Conservation (phyloP, 1,140 invertebrate genomes). For the Eurytemora carolleeae region DNA sequence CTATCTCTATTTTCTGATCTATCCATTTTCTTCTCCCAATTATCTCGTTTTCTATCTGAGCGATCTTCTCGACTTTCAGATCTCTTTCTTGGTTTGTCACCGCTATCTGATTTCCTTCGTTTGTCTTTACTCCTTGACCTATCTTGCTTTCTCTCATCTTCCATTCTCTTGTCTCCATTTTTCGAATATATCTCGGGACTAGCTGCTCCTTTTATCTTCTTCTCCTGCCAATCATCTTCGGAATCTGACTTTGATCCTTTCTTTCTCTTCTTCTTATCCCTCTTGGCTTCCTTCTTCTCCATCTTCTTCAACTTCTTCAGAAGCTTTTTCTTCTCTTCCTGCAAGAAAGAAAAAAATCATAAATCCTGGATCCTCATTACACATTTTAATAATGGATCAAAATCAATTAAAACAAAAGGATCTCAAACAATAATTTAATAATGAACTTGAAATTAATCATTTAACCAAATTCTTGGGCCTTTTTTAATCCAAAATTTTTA, state of each 20-base stretch:
- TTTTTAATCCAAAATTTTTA: slow-evolving; percentile 20
- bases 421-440: slow-evolving; percentile 53
- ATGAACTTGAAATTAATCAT: slow-evolving; percentile 44
- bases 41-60: not conserved
- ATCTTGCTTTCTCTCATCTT: not conserved
- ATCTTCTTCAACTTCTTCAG: slow-evolving; percentile 56
- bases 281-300: slow-evolving; percentile 31
- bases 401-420: too few relatives aligned
- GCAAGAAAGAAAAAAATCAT: too few relatives aligned
- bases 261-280: slow-evolving; percentile 22
- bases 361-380: too few relatives aligned
- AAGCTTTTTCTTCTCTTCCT: slow-evolving; percentile 69
- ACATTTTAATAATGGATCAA: too few relatives aligned
- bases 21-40: too few relatives aligned
- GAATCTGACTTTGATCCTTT: slow-evolving; percentile 11
- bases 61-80: not conserved
- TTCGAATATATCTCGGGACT: not conserved
- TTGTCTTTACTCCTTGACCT: not conserved
- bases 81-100: not conserved
- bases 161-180: not conserved
- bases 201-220: slow-evolving; percentile 6
- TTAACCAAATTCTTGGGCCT: slow-evolving; percentile 36
- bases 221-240: slow-evolving; percentile 7
- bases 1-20: too few relatives aligned
- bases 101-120: too few relatives aligned